These are phyloP conservation scores for Tetrapedia diversipes DNA, from an alignment of 2,888 invertebrate species.

Conservation along the genomic window DNA sequence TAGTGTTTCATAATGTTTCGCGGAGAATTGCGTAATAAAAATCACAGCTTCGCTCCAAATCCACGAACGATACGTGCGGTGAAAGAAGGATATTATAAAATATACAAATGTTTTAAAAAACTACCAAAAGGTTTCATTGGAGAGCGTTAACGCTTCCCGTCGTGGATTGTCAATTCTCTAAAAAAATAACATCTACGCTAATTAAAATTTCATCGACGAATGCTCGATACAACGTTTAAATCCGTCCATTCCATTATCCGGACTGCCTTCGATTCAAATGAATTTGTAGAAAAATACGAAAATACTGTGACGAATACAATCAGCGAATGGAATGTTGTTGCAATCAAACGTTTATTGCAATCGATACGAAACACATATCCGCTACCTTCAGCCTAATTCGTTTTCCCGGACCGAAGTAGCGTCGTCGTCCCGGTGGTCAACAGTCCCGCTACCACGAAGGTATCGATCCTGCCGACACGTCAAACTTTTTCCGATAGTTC, in stretches of 20 bases:
- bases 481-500: constrained; percentile 51
- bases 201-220: constrained; percentile 11
- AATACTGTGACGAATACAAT: constrained; percentile 27
- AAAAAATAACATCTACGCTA: constrained; percentile 17
- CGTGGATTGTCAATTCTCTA: constrained; percentile 46
- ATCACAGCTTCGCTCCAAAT: constrained; percentile 24
- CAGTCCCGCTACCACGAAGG: constrained; percentile 42
- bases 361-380: constrained; percentile 30
- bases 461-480: constrained; percentile 26
- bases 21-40: constrained; percentile 31
- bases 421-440: constrained; percentile 51
- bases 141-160: constrained; percentile 1
- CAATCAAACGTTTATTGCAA: constrained; percentile 38
- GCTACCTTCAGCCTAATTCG: constrained; percentile 2
- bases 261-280: constrained; percentile 39
- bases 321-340: constrained; percentile 51
- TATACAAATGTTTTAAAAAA: constrained; percentile 7
- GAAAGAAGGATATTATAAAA: constrained; percentile 44
- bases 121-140: not conserved
- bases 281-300: constrained; percentile 40
- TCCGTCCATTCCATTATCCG: constrained; percentile 18
- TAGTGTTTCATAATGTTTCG: constrained; percentile 35
- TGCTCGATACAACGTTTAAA: constrained; percentile 1
- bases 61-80: not conserved
- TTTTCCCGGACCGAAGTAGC: constrained; percentile 27